A percentile compares a stretch with the other conserved stretches of the same genome.
Evolutionary conservation across 2,888 invertebrate genomes (phyloP).

Genomic region (Drosophila affinis): DNA sequence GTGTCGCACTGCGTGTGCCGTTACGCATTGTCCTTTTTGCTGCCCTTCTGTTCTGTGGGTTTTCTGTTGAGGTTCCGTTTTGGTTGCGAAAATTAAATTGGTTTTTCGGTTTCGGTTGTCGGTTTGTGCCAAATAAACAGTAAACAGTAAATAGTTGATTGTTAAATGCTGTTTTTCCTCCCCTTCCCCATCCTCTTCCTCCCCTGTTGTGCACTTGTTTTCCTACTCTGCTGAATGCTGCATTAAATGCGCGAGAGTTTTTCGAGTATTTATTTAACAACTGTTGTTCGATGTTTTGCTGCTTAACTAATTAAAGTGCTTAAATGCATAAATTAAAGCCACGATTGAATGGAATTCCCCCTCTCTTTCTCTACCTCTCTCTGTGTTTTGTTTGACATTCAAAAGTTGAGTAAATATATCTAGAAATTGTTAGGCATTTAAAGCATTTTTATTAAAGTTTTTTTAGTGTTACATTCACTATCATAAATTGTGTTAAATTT

Average conservation of each 20-base stretch:
- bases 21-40: too few species aligned
- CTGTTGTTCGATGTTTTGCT: constrained; percentile 45
- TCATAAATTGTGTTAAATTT: background rate
- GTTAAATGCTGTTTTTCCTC: constrained; percentile 24
- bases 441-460: background rate
- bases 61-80: constrained; percentile 1
- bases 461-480: background rate
- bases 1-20: background rate
- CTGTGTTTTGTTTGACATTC: constrained; percentile 26
- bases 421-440: background rate
- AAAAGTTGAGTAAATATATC: constrained; percentile 39
- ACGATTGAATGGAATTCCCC: constrained; percentile 3
- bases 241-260: constrained; percentile 9
- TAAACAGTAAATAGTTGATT: constrained; percentile 26
- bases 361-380: background rate
- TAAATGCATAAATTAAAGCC: constrained; percentile 67
- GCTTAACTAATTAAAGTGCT: constrained; percentile 61
- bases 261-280: constrained; percentile 52
- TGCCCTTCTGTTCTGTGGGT: background rate
- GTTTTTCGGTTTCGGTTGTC: constrained; percentile 22
- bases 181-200: too few species aligned
- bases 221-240: constrained; percentile 35
- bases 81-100: constrained; percentile 45
- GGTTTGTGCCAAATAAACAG: constrained; percentile 43
- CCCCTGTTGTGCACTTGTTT: background rate